Conservation (phyloP, 2,888 invertebrate species). For the Pyrocoelia pectoralis region DNA sequence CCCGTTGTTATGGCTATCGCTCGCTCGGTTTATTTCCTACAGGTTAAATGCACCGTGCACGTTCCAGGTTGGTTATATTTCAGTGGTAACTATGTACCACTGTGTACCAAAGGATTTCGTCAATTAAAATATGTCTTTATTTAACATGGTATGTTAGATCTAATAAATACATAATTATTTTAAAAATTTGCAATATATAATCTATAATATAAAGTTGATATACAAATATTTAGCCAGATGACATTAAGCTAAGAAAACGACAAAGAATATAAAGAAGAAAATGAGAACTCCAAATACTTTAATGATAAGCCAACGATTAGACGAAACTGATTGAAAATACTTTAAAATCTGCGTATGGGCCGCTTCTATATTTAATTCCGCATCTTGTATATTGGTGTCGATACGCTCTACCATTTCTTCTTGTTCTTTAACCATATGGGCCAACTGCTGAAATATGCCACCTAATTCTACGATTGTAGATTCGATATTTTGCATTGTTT, state of each 20-base stretch:
- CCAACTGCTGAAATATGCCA: constrained; percentile 96
- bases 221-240: constrained; percentile 4
- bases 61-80: too few relatives aligned
- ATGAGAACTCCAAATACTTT: constrained; percentile 98
- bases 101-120: too few relatives aligned
- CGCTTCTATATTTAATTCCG: constrained; percentile 96
- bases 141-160: too few relatives aligned
- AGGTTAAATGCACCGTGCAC: too few relatives aligned
- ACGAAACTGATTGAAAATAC: constrained; percentile 96
- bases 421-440: constrained; percentile 97
- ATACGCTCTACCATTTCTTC: constrained; percentile 98
- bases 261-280: constrained; percentile 99
- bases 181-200: constrained; percentile 4
- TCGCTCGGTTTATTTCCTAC: too few relatives aligned
- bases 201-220: constrained; percentile 7
- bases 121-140: too few relatives aligned
- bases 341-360: constrained; percentile 97
- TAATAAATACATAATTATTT: constrained; percentile 5
- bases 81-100: too few relatives aligned
- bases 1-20: too few relatives aligned
- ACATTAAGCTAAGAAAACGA: constrained; percentile 87
- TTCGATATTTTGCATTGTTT: constrained; percentile 99
- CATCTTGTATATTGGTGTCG: constrained; percentile 95
- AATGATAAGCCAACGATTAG: constrained; percentile 98
- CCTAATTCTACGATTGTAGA: constrained; percentile 98